Evolutionary conservation across 1,140 invertebrate genomes (phyloP).

Genomic region (Listronotus bonariensis): DNA sequence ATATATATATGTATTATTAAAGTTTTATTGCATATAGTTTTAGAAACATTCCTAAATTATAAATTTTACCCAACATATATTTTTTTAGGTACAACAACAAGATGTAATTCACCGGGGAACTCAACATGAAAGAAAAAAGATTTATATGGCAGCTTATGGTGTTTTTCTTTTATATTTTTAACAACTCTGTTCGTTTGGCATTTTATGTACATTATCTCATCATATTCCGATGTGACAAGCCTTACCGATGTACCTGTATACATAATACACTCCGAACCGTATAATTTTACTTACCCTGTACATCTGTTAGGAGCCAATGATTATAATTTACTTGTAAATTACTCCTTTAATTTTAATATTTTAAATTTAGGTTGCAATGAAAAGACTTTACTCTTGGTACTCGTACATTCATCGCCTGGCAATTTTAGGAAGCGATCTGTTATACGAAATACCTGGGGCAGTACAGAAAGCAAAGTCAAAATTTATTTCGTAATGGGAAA

Average conservation of each 20-base stretch:
- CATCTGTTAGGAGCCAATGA: constrained; percentile 40
- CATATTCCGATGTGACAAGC: constrained; percentile 8
- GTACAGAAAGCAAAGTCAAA: constrained; percentile 53
- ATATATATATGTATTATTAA: too few relatives aligned
- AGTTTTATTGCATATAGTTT: too few relatives aligned
- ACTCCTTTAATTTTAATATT: constrained; percentile 48
- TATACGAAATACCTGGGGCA: constrained; percentile 73
- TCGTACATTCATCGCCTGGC: constrained; percentile 70
- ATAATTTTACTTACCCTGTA: constrained; percentile 39
- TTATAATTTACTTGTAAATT: constrained; percentile 48
- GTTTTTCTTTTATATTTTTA: constrained; percentile 1
- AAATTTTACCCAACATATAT: too few relatives aligned
- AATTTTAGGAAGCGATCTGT: constrained; percentile 65
- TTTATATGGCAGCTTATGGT: constrained; percentile 6
- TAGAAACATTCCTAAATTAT: too few relatives aligned
- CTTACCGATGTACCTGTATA: constrained; percentile 3
- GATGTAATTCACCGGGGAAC: too few relatives aligned
- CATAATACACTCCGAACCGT: constrained; percentile 17
- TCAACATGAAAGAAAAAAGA: constrained; percentile 5
- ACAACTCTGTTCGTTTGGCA: constrained; percentile 17
- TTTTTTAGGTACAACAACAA: too few relatives aligned
- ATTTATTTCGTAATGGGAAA: constrained; percentile 74
- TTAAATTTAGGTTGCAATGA: constrained; percentile 48
- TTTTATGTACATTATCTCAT: neutral
- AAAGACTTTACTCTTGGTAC: constrained; percentile 57